These are phyloP conservation scores for Labroides dimidiatus DNA, from an alignment of 2,797 vertebrate species.

Conservation along the genomic window DNA sequence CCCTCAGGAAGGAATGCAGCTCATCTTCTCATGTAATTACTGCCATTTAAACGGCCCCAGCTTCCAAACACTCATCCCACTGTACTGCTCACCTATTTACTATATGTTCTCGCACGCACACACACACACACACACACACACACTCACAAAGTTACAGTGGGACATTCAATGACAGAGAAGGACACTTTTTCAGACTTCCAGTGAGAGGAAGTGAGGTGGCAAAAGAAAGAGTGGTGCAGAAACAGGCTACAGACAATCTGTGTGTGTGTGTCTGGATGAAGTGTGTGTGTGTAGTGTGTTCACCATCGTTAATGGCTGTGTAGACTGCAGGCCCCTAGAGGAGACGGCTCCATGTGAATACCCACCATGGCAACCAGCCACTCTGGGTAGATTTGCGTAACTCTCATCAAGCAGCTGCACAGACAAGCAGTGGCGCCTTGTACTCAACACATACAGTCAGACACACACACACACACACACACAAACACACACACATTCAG, in stretches of 20 bases:
- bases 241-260: constrained; percentile 2
- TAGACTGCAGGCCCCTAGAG: constrained; percentile 74
- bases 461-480: constrained; percentile 27
- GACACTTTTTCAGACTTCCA: constrained; percentile 43
- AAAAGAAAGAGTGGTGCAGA: constrained; percentile 23
- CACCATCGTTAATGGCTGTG: constrained; percentile 55
- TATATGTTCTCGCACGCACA: not conserved
- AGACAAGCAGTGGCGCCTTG: constrained; percentile 63
- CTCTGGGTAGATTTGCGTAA: constrained; percentile 71
- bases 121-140: constrained; percentile 20
- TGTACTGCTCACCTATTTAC: constrained; percentile 69
- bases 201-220: constrained; percentile 42
- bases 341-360: constrained; percentile 75
- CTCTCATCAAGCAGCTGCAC: constrained; percentile 63
- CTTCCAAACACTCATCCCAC: constrained; percentile 82
- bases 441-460: constrained; percentile 43
- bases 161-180: constrained; percentile 31
- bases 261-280: constrained; percentile 13
- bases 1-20: constrained; percentile 89
- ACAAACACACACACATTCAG: constrained; percentile 18
- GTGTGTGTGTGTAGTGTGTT: constrained; percentile 35
- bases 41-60: constrained; percentile 83
- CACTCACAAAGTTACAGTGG: constrained; percentile 20
- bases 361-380: constrained; percentile 82
- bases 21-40: constrained; percentile 89